A percentile compares a stretch with the other conserved stretches of the same genome.
Evolutionary conservation across 1,140 invertebrate genomes (phyloP).

Genomic region (Battus philenor): DNA sequence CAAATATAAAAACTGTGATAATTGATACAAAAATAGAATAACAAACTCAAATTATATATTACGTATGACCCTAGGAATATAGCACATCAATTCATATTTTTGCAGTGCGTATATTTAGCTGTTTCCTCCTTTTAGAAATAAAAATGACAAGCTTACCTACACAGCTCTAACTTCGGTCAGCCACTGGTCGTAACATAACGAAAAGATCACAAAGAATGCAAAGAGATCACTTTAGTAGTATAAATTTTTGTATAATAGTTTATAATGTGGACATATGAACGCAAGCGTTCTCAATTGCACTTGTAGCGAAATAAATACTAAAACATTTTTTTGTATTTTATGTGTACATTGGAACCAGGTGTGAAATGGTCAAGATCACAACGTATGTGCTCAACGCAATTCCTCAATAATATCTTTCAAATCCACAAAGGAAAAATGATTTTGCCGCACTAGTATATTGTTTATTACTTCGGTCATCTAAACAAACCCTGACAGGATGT

Average conservation of each 20-base stretch:
- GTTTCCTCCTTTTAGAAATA: conserved; percentile 31
- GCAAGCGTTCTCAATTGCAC: conserved; percentile 29
- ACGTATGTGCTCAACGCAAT: too few species aligned
- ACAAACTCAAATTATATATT: conserved; percentile 24
- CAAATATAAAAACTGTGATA: conserved; percentile 31
- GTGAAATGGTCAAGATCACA: conserved; percentile 24
- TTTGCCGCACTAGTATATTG: too few species aligned
- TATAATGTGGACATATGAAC: conserved; percentile 27
- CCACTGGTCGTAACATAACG: conserved; percentile 25
- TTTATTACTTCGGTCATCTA: too few species aligned
- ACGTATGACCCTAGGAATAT: conserved; percentile 26
- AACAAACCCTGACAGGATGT: too few species aligned
- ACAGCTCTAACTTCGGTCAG: conserved; percentile 24
- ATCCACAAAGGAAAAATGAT: too few species aligned
- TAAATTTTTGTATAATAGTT: conserved; percentile 25
- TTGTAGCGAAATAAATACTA: conserved; percentile 24
- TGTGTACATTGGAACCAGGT: conserved; percentile 23
- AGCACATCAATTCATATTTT: conserved; percentile 29
- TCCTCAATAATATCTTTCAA: too few species aligned
- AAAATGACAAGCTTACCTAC: conserved; percentile 30
- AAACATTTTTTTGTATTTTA: conserved; percentile 23
- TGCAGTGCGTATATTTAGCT: conserved; percentile 23
- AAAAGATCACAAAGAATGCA: conserved; percentile 25
- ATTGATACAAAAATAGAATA: conserved; percentile 25
- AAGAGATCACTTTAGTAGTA: conserved; percentile 30